Evolutionary conservation across 2,113 vertebrate species (phyloP).

Genomic region (Megatriorchis doriae): DNA sequence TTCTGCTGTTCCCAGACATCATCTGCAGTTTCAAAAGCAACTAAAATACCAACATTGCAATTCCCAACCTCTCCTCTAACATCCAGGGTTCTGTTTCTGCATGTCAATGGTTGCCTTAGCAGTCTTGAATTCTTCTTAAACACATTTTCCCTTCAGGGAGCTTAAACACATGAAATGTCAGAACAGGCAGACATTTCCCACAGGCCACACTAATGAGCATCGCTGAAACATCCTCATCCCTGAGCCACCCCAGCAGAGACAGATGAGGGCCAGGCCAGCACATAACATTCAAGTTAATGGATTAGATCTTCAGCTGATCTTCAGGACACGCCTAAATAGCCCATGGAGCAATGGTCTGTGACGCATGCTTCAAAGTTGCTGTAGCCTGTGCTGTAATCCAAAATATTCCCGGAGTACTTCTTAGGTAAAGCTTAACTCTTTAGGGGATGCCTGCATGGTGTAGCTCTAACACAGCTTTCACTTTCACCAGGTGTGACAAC

Average conservation of each 20-base stretch:
- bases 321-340: neutral
- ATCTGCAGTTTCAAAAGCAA: neutral
- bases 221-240: neutral
- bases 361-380: neutral
- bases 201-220: neutral
- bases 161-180: neutral
- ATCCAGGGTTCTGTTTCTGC: neutral
- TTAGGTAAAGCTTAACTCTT: neutral
- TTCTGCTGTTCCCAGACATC: neutral
- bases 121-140: neutral
- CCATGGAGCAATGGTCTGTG: neutral
- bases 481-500: neutral
- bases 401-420: neutral
- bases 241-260: neutral
- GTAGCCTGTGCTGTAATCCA: neutral
- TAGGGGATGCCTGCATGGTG: neutral
- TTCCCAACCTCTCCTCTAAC: neutral
- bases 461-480: neutral
- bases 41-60: neutral
- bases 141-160: neutral
- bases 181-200: neutral
- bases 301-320: neutral
- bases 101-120: neutral
- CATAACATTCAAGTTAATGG: neutral
- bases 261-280: neutral